phyloP scores from a whole-genome alignment of 37 sponge, comb jelly and placozoan genomes.

The Axinella damicornis region DNA sequence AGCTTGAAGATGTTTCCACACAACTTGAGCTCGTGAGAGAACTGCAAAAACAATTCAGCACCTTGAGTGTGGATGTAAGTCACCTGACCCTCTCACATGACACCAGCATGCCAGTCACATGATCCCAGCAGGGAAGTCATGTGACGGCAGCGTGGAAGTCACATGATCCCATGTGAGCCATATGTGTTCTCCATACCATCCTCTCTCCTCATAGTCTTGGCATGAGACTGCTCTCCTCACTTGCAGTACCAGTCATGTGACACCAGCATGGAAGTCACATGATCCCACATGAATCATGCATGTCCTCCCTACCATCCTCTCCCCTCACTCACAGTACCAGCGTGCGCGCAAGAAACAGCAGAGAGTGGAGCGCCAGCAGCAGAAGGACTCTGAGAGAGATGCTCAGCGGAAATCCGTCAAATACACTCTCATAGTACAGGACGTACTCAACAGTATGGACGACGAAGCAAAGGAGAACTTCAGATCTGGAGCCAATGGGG shows the following conservation, averaged over 20 bases:
- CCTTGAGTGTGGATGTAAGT: conserved; percentile 14
- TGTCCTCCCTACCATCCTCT: not conserved
- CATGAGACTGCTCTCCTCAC: too few species aligned
- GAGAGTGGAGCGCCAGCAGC: conserved; percentile 57
- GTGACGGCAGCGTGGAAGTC: not conserved
- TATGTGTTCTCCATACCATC: too few species aligned
- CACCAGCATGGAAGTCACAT: not conserved
- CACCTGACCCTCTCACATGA: not conserved
- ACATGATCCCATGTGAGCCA: too few species aligned
- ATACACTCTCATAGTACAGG: conserved; percentile 43
- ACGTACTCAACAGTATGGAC: conserved; percentile 44
- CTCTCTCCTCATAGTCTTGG: too few species aligned
- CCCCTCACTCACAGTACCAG: conserved; percentile 36
- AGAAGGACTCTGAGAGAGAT: conserved; percentile 53
- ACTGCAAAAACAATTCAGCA: conserved; percentile 67
- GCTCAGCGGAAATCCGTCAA: conserved; percentile 10
- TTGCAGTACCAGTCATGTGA: too few species aligned
- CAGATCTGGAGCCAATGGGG: conserved; percentile 60
- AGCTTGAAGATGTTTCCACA: conserved; percentile 51
- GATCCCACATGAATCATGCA: too few species aligned
- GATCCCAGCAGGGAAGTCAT: too few species aligned
- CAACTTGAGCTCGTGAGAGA: conserved; percentile 72
- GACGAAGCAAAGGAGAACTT: conserved; percentile 66
- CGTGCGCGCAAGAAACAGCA: conserved; percentile 63
- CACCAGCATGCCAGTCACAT: too few species aligned